Percentiles rank a stretch among this genome's conserved stretches.
These are phyloP conservation scores for Mustela lutreola DNA, from an alignment of 2,113 vertebrate genomes.

Conservation along the genomic window DNA sequence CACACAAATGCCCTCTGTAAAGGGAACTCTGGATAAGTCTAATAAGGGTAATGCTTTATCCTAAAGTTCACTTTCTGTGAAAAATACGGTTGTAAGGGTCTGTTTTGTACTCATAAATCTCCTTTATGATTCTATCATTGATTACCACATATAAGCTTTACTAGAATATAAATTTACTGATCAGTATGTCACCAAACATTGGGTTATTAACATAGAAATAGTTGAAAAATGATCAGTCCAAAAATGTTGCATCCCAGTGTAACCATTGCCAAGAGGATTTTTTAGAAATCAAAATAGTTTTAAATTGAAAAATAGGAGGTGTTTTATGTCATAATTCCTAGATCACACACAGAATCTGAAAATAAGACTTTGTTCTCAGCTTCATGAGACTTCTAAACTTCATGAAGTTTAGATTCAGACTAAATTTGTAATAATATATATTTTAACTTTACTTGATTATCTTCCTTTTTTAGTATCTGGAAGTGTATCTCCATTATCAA, in stretches of 20 bases:
- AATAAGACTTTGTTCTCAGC: constrained; percentile 2
- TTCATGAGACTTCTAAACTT: neutral
- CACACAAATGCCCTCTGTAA: neutral
- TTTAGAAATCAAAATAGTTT: constrained; percentile 33
- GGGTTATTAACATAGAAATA: neutral
- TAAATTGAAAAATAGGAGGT: constrained; percentile 14
- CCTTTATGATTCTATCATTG: neutral
- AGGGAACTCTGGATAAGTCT: neutral
- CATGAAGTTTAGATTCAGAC: neutral
- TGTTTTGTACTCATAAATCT: neutral
- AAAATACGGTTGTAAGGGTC: neutral
- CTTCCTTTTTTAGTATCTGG: constrained; percentile 78
- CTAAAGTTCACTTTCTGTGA: neutral
- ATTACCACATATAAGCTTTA: neutral
- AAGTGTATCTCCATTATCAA: constrained; percentile 77
- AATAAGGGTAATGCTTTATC: neutral
- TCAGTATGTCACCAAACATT: neutral
- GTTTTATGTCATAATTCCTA: constrained; percentile 7
- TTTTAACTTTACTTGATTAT: constrained; percentile 49
- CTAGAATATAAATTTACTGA: neutral
- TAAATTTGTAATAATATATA: neutral
- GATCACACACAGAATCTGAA: neutral
- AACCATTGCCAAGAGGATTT: neutral
- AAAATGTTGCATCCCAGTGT: neutral
- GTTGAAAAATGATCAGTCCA: neutral